These are phyloP conservation scores for Eumerus sabulonum DNA, from an alignment of 2,888 invertebrate genomes.

Conservation along the genomic window DNA sequence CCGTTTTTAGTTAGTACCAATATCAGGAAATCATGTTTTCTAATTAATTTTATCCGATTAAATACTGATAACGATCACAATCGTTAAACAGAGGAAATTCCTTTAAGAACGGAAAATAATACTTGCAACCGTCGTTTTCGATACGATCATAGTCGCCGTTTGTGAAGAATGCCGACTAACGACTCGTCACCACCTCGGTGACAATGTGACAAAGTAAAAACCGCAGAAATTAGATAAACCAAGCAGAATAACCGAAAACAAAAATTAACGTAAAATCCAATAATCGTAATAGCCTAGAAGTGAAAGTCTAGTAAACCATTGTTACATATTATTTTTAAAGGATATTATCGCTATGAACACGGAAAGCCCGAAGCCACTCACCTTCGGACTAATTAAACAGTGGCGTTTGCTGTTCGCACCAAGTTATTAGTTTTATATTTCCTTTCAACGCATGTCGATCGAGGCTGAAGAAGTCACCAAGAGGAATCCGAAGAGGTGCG, in stretches of 20 bases:
- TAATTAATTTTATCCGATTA: conserved; percentile 46
- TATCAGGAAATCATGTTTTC: conserved; percentile 30
- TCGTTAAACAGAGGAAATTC: conserved; percentile 26
- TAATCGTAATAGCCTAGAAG: conserved; percentile 39
- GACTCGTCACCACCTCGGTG: conserved; percentile 3
- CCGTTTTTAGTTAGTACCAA: no score
- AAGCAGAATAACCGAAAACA: conserved; percentile 53
- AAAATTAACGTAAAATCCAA: conserved; percentile 59
- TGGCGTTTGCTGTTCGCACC: conserved; percentile 57
- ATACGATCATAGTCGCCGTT: conserved; percentile 16
- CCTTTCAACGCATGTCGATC: conserved; percentile 23
- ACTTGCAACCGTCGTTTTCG: conserved; percentile 9
- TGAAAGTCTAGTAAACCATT: conserved; percentile 32
- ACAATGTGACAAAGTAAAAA: conserved; percentile 45
- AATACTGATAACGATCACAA: conserved; percentile 10
- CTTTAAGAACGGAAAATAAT: background rate
- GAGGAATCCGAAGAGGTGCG: no score
- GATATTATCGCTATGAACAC: conserved; percentile 52
- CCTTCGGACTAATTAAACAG: conserved; percentile 48
- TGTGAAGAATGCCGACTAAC: conserved; percentile 42
- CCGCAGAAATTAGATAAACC: conserved; percentile 46
- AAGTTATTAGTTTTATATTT: conserved; percentile 57
- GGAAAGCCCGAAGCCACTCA: conserved; percentile 34
- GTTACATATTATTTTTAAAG: conserved; percentile 45
- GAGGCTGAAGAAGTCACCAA: conserved; percentile 17